A percentile compares a stretch with the other conserved stretches of the same genome.
These are phyloP conservation scores for Coleophora deauratella DNA, from an alignment of 2,888 invertebrate species.

Conservation along the genomic window DNA sequence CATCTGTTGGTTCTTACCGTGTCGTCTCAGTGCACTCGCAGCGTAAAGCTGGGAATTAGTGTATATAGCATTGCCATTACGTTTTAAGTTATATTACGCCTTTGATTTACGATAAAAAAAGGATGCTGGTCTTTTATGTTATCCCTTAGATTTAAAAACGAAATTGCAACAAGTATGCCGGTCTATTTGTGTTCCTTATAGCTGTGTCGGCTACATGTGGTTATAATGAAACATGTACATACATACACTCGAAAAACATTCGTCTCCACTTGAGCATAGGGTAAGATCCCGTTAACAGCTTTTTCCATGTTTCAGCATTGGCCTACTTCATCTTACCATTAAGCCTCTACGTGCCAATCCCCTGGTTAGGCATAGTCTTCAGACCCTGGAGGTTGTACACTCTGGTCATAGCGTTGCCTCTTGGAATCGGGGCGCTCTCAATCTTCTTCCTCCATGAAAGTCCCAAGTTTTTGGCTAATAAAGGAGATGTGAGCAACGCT, in stretches of 20 bases:
- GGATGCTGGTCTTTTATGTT: too few species aligned
- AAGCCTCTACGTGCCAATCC: conserved; percentile 39
- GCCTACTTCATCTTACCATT: conserved; percentile 78
- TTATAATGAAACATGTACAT: background rate
- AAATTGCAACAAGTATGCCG: too few species aligned
- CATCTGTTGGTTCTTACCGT: too few species aligned
- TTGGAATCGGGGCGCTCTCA: conserved; percentile 68
- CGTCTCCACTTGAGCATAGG: background rate
- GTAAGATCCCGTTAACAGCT: background rate
- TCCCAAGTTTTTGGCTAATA: conserved; percentile 80
- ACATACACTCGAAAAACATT: background rate
- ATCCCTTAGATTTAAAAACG: too few species aligned
- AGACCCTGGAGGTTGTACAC: conserved; percentile 83
- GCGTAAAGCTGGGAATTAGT: too few species aligned
- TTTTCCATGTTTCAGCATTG: conserved; percentile 66
- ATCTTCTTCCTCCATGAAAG: conserved; percentile 79
- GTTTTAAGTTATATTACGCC: too few species aligned
- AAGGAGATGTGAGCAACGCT: conserved; percentile 71
- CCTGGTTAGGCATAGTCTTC: conserved; percentile 59
- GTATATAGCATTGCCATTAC: too few species aligned
- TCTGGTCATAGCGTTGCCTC: conserved; percentile 38
- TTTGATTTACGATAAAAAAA: too few species aligned
- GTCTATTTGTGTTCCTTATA: too few species aligned
- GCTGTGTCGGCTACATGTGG: too few species aligned
- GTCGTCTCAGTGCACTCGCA: too few species aligned